Evolutionary conservation across 2,888 invertebrate species (phyloP), one percentile per base, ranked within the genome.

Genomic region (Catocala sponsa): DNA sequence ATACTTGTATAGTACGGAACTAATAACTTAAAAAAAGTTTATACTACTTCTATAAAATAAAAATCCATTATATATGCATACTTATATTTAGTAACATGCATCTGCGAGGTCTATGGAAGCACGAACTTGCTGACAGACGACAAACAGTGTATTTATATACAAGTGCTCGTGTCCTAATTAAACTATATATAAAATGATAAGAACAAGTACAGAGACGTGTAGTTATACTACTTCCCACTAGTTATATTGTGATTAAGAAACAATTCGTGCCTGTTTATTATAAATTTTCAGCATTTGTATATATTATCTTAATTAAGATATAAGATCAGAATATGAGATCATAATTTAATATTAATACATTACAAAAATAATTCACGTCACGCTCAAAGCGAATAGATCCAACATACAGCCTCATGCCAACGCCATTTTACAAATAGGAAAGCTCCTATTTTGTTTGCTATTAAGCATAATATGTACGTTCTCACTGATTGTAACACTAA

Each of bases 41-140:
- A 50, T 52, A 59, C 65, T 74, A 74, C 59, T 71, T 56, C 65
- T 75, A 74, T 66, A 72, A 78, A 78, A 78, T 74, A 78, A 78
- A 78, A 78, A 78, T 71, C 69, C 78, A 79, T 68, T 71, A 70
- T 72, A 35, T 71, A 76, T 79, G 77, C 69, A 74, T 66, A 72
- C 68, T 74, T 78, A 76, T 78, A 78, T 78, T 78, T 74, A 76
- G 71, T 68, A 70, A 72, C 78, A 78, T 78, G 78, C 78, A 78
- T 62, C 53, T 69, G 78, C 78, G 71, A 74, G 62, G 75, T 70
- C 57, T 78, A 72, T 63, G 57, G 54, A 76, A 78, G 77, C 76
- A 68, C 66, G 61, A 65, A 60, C 52, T 69, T 68, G 66, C 64
- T 59, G 60, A 59, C 55, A 65, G 63, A 71, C 65, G 65, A 77